Conservation (phyloP, 2,113 vertebrate species). For the Vombatus ursinus region DNA sequence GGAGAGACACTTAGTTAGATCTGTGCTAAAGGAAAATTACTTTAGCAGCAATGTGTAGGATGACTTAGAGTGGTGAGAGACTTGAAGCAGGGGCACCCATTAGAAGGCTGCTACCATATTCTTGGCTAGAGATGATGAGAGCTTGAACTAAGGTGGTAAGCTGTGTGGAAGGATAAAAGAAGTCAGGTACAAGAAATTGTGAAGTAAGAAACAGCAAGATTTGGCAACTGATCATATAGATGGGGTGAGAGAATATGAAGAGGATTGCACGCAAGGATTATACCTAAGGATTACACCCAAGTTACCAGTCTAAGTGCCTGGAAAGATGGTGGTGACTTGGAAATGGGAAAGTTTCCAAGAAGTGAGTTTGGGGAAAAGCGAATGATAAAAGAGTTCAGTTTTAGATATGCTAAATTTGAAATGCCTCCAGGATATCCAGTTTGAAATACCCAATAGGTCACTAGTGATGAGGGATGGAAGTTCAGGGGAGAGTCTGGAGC, state of each 20-base stretch:
- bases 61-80: not conserved
- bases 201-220: not conserved
- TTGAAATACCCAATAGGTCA: not conserved
- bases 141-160: not conserved
- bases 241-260: not conserved
- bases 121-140: not conserved
- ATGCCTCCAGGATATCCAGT: not conserved
- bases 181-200: not conserved
- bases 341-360: not conserved
- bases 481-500: not conserved
- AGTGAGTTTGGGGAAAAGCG: not conserved
- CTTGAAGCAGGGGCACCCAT: not conserved
- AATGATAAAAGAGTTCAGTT: not conserved
- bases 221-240: not conserved
- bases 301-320: not conserved
- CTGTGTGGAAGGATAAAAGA: not conserved
- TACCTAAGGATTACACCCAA: not conserved
- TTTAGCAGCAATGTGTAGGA: not conserved
- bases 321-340: not conserved
- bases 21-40: not conserved
- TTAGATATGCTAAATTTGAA: not conserved
- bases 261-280: not conserved
- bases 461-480: not conserved
- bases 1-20: not conserved
- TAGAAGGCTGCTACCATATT: not conserved